Percentiles rank a stretch among this genome's conserved stretches.
phyloP scores from a whole-genome alignment of 2,113 vertebrate species.

The Eulacestoma nigropectus region DNA sequence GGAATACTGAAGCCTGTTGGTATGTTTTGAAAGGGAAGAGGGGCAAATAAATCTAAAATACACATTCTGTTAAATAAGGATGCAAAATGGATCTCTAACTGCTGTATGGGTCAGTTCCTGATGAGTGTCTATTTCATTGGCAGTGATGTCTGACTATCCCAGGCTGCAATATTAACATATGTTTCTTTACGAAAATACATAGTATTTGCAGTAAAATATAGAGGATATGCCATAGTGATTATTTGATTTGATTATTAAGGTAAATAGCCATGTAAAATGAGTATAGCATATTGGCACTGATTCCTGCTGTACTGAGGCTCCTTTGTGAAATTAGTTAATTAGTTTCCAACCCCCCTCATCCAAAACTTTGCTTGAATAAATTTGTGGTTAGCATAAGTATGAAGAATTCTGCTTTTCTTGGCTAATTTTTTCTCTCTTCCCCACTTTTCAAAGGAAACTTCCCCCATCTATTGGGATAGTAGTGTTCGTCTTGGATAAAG shows the following conservation, averaged over 20 bases:
- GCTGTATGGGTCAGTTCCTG: neutral
- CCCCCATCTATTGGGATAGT: neutral
- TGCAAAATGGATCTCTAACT: neutral
- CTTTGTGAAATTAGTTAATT: slow-evolving; percentile 62
- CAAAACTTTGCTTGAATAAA: slow-evolving; percentile 8
- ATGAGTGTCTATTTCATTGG: neutral
- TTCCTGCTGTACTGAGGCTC: slow-evolving; percentile 33
- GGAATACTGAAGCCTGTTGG: neutral
- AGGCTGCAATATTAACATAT: neutral
- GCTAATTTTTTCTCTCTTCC: neutral
- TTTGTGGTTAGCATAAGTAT: slow-evolving; percentile 21
- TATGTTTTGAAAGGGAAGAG: neutral
- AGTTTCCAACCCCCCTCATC: neutral
- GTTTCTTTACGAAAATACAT: slow-evolving; percentile 41
- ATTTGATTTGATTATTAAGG: slow-evolving; percentile 50
- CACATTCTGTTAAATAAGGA: neutral
- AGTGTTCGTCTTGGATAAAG: neutral
- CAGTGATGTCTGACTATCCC: neutral
- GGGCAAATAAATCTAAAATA: neutral
- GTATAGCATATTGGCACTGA: slow-evolving; percentile 20
- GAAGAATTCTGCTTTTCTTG: slow-evolving; percentile 33
- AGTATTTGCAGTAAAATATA: neutral
- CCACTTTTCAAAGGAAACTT: neutral
- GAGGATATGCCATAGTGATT: neutral
- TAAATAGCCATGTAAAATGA: slow-evolving; percentile 50